phyloP scores from a whole-genome alignment of 2,888 invertebrate species.

The Bombyx huttoni region DNA sequence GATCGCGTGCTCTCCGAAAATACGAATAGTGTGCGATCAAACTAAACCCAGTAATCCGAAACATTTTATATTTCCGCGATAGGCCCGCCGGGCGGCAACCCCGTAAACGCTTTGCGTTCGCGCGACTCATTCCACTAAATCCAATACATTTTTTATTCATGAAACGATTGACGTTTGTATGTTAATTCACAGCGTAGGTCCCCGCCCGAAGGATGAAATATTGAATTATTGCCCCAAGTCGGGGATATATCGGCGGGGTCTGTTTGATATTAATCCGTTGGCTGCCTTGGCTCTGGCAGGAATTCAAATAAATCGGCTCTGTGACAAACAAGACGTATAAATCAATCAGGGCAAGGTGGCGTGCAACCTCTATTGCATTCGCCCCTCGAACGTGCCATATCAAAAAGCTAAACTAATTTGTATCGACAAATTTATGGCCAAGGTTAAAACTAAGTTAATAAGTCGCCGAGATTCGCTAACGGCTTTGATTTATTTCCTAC shows the following conservation, averaged over 20 bases:
- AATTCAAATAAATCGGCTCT: constrained; percentile 71
- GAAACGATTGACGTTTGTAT: constrained; percentile 73
- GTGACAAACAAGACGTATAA: constrained; percentile 74
- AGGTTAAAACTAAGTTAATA: constrained; percentile 50
- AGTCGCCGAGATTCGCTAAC: not conserved
- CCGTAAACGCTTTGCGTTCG: constrained; percentile 40
- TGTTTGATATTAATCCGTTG: constrained; percentile 69
- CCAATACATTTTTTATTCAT: constrained; percentile 73
- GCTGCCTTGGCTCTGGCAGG: constrained; percentile 61
- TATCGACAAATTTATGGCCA: constrained; percentile 62
- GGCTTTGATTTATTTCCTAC: not conserved
- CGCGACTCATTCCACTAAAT: constrained; percentile 66
- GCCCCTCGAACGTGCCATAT: constrained; percentile 37
- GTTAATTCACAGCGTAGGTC: constrained; percentile 67
- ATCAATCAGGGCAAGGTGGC: constrained; percentile 70
- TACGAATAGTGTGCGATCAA: constrained; percentile 34
- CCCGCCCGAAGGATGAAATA: constrained; percentile 65
- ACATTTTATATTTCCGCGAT: constrained; percentile 55
- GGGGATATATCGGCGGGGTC: constrained; percentile 63
- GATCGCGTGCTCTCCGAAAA: constrained; percentile 32
- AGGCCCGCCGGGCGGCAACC: too few species aligned
- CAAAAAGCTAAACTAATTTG: constrained; percentile 54
- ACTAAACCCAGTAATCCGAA: constrained; percentile 35
- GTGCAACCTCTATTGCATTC: constrained; percentile 62
- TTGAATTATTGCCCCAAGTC: constrained; percentile 69